Conservation (phyloP, 2,888 invertebrate species). For the Cataglyphis albicans region DNA sequence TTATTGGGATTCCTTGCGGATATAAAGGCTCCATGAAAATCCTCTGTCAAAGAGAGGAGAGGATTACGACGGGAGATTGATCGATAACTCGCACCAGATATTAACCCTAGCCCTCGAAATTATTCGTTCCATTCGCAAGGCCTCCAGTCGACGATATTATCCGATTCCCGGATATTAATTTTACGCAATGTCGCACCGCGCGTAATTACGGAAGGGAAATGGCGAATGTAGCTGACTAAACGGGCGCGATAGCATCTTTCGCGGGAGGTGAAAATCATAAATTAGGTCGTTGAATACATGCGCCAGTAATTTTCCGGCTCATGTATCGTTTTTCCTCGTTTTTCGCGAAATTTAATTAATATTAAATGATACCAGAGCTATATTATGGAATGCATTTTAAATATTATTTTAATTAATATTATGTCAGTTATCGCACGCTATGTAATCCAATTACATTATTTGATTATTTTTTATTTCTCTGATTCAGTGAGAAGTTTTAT, state of each 20-base stretch:
- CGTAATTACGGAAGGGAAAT: slow-evolving; percentile 43
- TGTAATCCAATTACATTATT: background rate
- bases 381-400: background rate
- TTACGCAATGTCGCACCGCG: slow-evolving; percentile 32
- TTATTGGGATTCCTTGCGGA: slow-evolving; percentile 75
- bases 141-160: background rate
- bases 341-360: slow-evolving; percentile 31
- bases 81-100: slow-evolving; percentile 62
- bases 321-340: slow-evolving; percentile 14
- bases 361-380: slow-evolving; percentile 33
- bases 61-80: slow-evolving; percentile 57
- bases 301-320: slow-evolving; percentile 34
- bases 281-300: slow-evolving; percentile 37
- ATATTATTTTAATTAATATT: slow-evolving; percentile 39
- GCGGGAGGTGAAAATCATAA: slow-evolving; percentile 1
- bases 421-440: background rate
- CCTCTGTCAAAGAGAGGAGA: slow-evolving; percentile 40
- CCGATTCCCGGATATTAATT: slow-evolving; percentile 39
- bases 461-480: background rate
- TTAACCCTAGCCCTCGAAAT: slow-evolving; percentile 56
- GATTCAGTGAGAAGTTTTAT: background rate
- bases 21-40: slow-evolving; percentile 64
- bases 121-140: slow-evolving; percentile 52
- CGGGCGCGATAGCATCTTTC: slow-evolving; percentile 25
- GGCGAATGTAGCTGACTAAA: slow-evolving; percentile 45